phyloP scores from a whole-genome alignment of 2,888 invertebrate genomes.

The Acholoe squamosa region DNA sequence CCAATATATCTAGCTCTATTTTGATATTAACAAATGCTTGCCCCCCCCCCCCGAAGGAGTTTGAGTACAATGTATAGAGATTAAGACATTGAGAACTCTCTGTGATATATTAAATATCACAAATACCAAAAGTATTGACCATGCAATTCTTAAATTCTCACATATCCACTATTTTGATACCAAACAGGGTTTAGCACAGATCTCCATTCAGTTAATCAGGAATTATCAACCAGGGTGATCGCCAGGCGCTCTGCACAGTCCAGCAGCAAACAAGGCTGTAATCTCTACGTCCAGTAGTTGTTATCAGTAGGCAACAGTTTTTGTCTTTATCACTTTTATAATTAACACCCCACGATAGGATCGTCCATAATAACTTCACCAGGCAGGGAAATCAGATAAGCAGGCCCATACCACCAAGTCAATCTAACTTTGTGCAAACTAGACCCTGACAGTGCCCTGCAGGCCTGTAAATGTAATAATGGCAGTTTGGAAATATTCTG shows the following conservation, averaged over 20 bases:
- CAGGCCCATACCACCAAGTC: not conserved
- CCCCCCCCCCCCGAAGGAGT: no score
- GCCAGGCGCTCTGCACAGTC: constrained; percentile 6
- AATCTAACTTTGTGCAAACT: constrained; percentile 59
- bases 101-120: no score
- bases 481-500: no score
- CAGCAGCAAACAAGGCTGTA: constrained; percentile 30
- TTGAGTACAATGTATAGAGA: no score
- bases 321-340: constrained; percentile 62
- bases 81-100: no score
- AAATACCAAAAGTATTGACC: no score
- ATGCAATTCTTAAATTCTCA: no score
- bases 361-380: constrained; percentile 57
- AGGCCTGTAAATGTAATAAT: no score
- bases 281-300: constrained; percentile 34
- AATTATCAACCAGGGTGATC: constrained; percentile 11
- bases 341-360: constrained; percentile 56
- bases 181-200: not conserved
- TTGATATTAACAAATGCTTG: no score
- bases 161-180: no score
- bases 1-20: no score
- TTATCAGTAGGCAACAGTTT: constrained; percentile 37
- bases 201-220: constrained; percentile 3
- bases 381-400: constrained; percentile 45
- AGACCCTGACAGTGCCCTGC: not conserved